A percentile compares a stretch with the other conserved stretches of the same genome.
Evolutionary conservation across 1,140 invertebrate species (phyloP).

Genomic region (Camponotus vicinus): DNA sequence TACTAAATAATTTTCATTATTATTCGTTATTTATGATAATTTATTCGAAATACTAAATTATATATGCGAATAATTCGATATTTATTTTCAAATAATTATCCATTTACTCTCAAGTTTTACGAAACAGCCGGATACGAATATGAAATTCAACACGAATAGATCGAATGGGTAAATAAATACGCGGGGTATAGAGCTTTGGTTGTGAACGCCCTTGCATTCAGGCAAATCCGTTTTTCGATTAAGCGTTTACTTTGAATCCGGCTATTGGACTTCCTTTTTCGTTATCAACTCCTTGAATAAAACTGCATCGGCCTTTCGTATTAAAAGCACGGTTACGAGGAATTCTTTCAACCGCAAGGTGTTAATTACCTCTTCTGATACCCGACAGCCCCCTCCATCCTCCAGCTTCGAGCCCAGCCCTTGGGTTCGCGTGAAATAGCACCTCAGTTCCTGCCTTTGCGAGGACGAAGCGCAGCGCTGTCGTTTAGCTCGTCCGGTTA

Average conservation of each 20-base stretch:
- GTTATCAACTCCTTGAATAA: not conserved
- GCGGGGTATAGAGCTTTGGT: not conserved
- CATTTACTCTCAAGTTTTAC: not conserved
- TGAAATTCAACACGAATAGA: conserved; percentile 1
- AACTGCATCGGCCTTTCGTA: not conserved
- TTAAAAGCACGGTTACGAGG: not conserved
- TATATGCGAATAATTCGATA: not conserved
- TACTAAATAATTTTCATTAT: too few relatives aligned
- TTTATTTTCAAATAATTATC: not conserved
- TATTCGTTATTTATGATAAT: not conserved
- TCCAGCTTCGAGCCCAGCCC: not conserved
- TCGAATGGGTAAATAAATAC: conserved; percentile 19
- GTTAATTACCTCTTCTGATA: conserved; percentile 43
- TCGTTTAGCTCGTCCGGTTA: conserved; percentile 35
- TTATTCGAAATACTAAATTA: not conserved
- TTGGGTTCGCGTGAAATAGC: conserved; percentile 40
- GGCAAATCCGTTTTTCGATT: conserved; percentile 41
- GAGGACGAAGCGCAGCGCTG: not conserved
- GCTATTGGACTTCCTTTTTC: not conserved
- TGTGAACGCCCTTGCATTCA: not conserved
- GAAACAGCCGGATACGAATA: not conserved
- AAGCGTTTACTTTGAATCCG: conserved; percentile 33
- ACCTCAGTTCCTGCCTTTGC: conserved; percentile 25
- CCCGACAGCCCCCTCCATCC: not conserved
- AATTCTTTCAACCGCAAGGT: conserved; percentile 26